Percentiles rank a stretch among this genome's conserved stretches.
These are phyloP conservation scores for Paramuricea clavata DNA, from an alignment of 92 coral and sea anemone species.

Conservation along the genomic window DNA sequence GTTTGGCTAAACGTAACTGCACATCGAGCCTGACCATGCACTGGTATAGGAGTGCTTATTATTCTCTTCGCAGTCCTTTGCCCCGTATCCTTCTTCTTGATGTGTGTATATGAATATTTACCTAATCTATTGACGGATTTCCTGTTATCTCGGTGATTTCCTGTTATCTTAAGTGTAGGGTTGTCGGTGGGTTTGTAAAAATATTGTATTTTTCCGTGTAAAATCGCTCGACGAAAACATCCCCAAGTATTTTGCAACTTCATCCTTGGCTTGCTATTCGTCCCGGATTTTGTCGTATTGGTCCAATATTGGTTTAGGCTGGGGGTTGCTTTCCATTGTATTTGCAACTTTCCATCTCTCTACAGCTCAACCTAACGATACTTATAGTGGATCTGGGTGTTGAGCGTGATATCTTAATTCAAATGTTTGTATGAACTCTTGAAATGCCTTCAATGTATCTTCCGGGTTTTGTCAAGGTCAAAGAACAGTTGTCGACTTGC, in stretches of 20 bases:
- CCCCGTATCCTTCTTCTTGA: not conserved
- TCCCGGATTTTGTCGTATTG: not conserved
- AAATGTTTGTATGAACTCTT: conserved; percentile 1
- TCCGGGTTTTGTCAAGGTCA: too few relatives aligned
- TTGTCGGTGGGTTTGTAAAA: too few relatives aligned
- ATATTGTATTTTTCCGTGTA: too few relatives aligned
- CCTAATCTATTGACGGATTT: not conserved
- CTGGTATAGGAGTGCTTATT: not conserved
- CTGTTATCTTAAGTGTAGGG: too few relatives aligned
- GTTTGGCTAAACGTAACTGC: not conserved
- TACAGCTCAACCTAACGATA: not conserved
- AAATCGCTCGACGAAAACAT: too few relatives aligned
- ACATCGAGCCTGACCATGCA: not conserved
- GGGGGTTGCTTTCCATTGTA: not conserved
- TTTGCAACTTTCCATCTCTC: conserved; percentile 5
- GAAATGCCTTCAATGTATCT: not conserved
- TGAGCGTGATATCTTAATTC: not conserved
- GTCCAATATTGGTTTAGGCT: not conserved
- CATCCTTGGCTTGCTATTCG: not conserved
- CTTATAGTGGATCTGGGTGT: not conserved
- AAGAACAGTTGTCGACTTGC: too few relatives aligned
- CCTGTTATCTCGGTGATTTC: not conserved
- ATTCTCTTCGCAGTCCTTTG: not conserved
- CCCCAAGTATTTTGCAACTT: not conserved
- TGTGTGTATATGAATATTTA: not conserved